These are phyloP conservation scores for Antechinus stuartii DNA, from an alignment of 2,113 vertebrate genomes.

Conservation along the genomic window DNA sequence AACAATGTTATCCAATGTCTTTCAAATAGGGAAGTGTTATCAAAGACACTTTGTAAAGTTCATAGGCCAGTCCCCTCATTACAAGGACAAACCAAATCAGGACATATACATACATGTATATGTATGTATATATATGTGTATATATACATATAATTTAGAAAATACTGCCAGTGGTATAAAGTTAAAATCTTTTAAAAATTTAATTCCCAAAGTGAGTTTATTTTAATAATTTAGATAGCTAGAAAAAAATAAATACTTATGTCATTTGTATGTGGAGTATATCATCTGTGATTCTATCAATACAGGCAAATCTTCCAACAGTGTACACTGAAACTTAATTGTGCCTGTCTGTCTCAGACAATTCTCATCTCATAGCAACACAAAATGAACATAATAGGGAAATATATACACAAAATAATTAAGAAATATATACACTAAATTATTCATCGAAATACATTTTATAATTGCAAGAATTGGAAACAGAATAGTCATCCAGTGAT, in stretches of 20 bases:
- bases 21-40: neutral
- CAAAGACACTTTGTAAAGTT: neutral
- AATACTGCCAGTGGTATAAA: neutral
- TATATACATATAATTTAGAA: neutral
- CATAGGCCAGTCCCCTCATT: neutral
- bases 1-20: neutral
- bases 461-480: neutral
- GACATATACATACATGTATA: neutral
- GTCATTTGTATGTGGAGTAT: neutral
- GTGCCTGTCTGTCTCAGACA: neutral
- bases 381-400: neutral
- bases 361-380: neutral
- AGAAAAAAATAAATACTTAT: neutral
- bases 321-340: neutral
- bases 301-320: neutral
- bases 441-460: neutral
- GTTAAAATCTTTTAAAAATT: neutral
- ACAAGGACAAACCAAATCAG: neutral
- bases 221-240: neutral
- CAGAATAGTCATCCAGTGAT: neutral
- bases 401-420: neutral
- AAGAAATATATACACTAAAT: neutral
- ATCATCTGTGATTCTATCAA: neutral
- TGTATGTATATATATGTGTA: too few species aligned
- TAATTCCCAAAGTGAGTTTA: neutral